A percentile compares a stretch with the other conserved stretches of the same genome.
Evolutionary conservation across 1,140 invertebrate species (phyloP).

Genomic region (Stegodyphus dumicola): DNA sequence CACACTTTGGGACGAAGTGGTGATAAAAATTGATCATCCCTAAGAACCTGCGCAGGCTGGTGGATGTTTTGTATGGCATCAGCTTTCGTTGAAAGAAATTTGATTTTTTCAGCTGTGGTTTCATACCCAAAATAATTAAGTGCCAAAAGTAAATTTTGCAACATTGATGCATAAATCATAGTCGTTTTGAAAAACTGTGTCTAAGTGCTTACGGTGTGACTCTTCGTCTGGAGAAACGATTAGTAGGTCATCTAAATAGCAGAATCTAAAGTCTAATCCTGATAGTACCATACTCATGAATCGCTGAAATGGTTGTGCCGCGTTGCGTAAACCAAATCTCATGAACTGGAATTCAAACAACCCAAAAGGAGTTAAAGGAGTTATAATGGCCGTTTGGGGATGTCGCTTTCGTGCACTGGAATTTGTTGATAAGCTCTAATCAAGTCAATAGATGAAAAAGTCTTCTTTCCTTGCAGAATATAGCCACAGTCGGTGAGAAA

Average conservation of each 20-base stretch:
- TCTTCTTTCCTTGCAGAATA: too few relatives aligned
- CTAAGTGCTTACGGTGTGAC: conserved; percentile 59
- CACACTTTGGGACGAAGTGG: too few relatives aligned
- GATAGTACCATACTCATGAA: too few relatives aligned
- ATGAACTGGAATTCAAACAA: too few relatives aligned
- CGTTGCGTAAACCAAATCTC: too few relatives aligned
- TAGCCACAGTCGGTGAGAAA: neutral
- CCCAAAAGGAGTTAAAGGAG: too few relatives aligned
- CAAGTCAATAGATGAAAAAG: conserved; percentile 51
- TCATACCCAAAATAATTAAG: conserved; percentile 17
- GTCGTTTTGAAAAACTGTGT: too few relatives aligned
- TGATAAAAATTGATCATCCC: too few relatives aligned
- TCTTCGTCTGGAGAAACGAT: conserved; percentile 65
- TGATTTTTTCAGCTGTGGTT: neutral
- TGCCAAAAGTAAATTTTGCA: conserved; percentile 17
- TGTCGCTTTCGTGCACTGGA: conserved; percentile 28
- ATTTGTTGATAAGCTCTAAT: conserved; percentile 53
- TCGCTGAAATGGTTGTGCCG: too few relatives aligned
- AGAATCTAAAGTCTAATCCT: conserved; percentile 64
- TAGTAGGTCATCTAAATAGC: conserved; percentile 65
- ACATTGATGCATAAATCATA: conserved; percentile 65
- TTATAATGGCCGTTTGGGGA: neutral
- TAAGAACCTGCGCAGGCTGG: conserved; percentile 53
- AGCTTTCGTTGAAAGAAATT: conserved; percentile 41
- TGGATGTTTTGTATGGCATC: conserved; percentile 19